Conservation (phyloP, 2,888 invertebrate genomes). For the Anthrax anthrax region DNA sequence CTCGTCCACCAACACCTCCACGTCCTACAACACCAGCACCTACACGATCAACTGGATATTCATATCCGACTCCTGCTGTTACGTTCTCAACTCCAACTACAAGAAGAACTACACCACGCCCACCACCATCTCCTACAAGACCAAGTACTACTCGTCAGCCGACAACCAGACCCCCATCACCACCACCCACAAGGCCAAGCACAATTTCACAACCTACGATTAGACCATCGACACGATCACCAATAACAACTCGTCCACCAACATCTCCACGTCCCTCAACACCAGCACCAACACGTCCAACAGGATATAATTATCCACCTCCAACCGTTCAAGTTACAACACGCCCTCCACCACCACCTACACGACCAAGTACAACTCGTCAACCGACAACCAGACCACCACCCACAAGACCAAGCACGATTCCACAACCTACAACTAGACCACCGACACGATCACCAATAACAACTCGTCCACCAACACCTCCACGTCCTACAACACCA, state of each 20-base stretch:
- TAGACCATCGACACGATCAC: neutral
- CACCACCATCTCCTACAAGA: conserved; percentile 13
- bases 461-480: neutral
- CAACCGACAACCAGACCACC: conserved; percentile 1
- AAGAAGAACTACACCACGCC: neutral
- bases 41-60: conserved; percentile 10
- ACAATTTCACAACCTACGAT: too few species aligned
- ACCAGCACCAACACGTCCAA: conserved; percentile 8
- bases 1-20: neutral
- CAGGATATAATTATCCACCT: too few species aligned
- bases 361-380: neutral
- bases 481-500: neutral
- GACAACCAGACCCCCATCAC: neutral
- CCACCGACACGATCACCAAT: neutral
- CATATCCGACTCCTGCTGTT: neutral
- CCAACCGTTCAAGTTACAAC: conserved; percentile 13
- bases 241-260: conserved; percentile 6
- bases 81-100: conserved; percentile 1
- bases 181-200: too few species aligned
- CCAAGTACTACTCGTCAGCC: conserved; percentile 15
- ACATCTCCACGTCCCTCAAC: neutral
- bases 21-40: conserved; percentile 13
- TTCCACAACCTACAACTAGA: conserved; percentile 1
- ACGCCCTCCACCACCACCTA: conserved; percentile 7
- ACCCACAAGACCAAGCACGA: neutral